Evolutionary conservation across 2,113 vertebrate species (phyloP).

Genomic region (Scortum barcoo): DNA sequence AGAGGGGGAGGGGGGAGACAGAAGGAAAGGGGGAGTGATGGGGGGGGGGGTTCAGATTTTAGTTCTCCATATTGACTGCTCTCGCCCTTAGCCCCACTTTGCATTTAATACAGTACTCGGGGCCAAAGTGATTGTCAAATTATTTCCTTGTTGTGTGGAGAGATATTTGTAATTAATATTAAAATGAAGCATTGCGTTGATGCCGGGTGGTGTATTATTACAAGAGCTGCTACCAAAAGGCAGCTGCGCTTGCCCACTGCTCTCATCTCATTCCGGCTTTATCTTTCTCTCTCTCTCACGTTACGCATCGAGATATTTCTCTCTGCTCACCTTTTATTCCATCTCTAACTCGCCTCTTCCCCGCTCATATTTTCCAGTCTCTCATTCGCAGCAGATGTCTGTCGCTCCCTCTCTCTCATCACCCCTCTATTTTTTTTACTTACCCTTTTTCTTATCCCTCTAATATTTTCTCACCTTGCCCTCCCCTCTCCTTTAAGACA

Average conservation of each 20-base stretch:
- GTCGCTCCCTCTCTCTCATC: slow-evolving; percentile 11
- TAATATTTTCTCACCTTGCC: slow-evolving; percentile 53
- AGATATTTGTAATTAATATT: slow-evolving; percentile 89
- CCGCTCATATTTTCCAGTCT: slow-evolving; percentile 13
- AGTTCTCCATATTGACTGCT: slow-evolving; percentile 86
- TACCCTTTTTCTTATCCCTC: slow-evolving; percentile 47
- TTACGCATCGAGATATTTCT: slow-evolving; percentile 58
- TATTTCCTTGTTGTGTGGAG: slow-evolving; percentile 86
- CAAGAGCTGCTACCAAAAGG: slow-evolving; percentile 76
- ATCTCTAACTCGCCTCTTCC: slow-evolving; percentile 18
- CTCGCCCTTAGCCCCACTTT: slow-evolving; percentile 86
- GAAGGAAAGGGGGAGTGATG: slow-evolving; percentile 36
- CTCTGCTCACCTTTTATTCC: slow-evolving; percentile 54
- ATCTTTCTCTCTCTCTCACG: slow-evolving; percentile 19
- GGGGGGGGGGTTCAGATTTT: slow-evolving; percentile 74
- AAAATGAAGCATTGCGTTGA: slow-evolving; percentile 86
- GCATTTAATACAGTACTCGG: slow-evolving; percentile 88
- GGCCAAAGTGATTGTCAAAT: slow-evolving; percentile 87
- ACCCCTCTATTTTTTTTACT: slow-evolving; percentile 37
- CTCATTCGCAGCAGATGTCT: slow-evolving; percentile 48
- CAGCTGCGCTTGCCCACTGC: slow-evolving; percentile 58
- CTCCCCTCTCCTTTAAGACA: slow-evolving; percentile 71
- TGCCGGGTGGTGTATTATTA: slow-evolving; percentile 82
- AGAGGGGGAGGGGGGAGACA: neutral
- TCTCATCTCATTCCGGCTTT: slow-evolving; percentile 53